Evolutionary conservation across 53 echinoderm and acorn worm genomes (phyloP), one percentile per base, ranked within the genome.

Genomic region (Echinarachnius parma): DNA sequence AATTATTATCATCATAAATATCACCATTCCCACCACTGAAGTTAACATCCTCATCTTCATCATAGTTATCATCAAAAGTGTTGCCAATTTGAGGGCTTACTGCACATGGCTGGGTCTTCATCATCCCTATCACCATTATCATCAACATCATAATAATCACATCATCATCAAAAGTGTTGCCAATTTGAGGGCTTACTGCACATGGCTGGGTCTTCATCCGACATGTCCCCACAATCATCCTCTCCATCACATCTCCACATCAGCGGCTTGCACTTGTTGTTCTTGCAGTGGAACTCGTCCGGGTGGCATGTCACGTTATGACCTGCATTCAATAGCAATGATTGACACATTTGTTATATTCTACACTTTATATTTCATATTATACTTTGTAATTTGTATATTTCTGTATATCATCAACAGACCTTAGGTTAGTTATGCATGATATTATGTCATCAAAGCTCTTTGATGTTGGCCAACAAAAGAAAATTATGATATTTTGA

Each of bases 181-280:
- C n/a, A n/a, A n/a, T n/a, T n/a, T 29, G 2, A 9, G 32, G 3
- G 14, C 84, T 86, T 81, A 86, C 86, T 53, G 44, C 86, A 86
- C 30, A 78, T 46, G 5, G 22, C 19, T 24, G 57, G 28, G 4
- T 55, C 47, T 57, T 84, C 84, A 45, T 84, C 84, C 0, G 81
- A 86, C 31, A 32, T 55, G 31, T 86, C 86, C 14, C 81, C 86
- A 31, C 86, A 86, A 58, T 86, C 86, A 28, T 81, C 81, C 26
- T 86, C 86, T 10, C 81, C 69, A 53, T 86, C 86, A 62, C 86
- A 86, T 49, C 81, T 64, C 81, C 81, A 86, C 47, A 42, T 60
- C 4, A 48, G 34, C 1, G 84, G 80, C 34, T 65, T 59, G 47
- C 88, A 88, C 23, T 53, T 72, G 28, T 75, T 57, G 45, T 81